A percentile compares a stretch with the other conserved stretches of the same genome.
Evolutionary conservation across 2,113 vertebrate species (phyloP).

Genomic region (Nematolebias whitei): DNA sequence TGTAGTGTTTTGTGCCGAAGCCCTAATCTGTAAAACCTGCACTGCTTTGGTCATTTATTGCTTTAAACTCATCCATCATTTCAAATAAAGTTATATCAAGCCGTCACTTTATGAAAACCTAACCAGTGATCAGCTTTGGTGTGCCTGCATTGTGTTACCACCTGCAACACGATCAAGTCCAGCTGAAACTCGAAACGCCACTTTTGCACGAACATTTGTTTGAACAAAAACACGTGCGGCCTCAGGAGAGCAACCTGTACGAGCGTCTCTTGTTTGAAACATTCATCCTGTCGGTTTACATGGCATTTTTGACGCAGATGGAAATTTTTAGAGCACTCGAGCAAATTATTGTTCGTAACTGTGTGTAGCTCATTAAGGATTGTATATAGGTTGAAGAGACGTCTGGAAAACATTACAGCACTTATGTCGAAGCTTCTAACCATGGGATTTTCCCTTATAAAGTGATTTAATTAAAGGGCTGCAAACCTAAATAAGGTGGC

Average conservation of each 20-base stretch:
- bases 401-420: slow-evolving; percentile 41
- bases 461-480: slow-evolving; percentile 24
- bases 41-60: too few species aligned
- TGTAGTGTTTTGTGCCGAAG: too few species aligned
- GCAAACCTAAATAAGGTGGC: slow-evolving; percentile 9
- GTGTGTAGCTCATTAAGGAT: slow-evolving; percentile 38
- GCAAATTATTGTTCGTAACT: slow-evolving; percentile 18
- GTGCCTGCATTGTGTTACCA: slow-evolving; percentile 33
- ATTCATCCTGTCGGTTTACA: slow-evolving; percentile 6
- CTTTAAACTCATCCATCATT: too few species aligned
- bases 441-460: too few species aligned
- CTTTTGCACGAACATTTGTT: slow-evolving; percentile 37
- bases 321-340: slow-evolving; percentile 23
- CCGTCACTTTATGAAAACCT: slow-evolving; percentile 24
- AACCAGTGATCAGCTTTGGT: slow-evolving; percentile 3
- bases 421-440: slow-evolving; percentile 25
- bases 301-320: slow-evolving; percentile 17
- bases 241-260: not conserved
- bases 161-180: slow-evolving; percentile 33
- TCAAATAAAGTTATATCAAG: not conserved
- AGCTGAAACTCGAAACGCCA: slow-evolving; percentile 44
- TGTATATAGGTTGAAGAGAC: slow-evolving; percentile 17
- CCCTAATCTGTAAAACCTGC: too few species aligned
- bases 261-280: slow-evolving; percentile 11
- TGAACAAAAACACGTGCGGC: slow-evolving; percentile 41